phyloP scores from a whole-genome alignment of 2,797 vertebrate genomes.

The Buceros bicornis region DNA sequence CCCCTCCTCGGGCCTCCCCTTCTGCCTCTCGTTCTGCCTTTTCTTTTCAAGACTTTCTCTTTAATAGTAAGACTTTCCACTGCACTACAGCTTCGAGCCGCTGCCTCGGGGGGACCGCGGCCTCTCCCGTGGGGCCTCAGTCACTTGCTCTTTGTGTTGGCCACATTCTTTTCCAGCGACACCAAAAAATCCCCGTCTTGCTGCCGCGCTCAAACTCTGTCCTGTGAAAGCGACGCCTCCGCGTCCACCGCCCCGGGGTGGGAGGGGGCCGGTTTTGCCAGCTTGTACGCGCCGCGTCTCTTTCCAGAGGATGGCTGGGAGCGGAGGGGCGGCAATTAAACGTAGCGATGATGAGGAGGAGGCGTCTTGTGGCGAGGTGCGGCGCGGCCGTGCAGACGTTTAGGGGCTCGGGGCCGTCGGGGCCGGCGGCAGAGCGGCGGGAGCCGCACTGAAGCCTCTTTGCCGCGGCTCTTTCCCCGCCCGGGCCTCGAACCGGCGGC shows the following conservation, averaged over 20 bases:
- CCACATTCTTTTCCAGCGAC: background rate
- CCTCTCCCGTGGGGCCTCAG: background rate
- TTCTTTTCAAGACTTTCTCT: constrained; percentile 21
- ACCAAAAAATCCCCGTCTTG: background rate
- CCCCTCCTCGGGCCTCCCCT: constrained; percentile 5
- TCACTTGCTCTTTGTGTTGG: background rate
- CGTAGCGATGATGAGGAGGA: background rate
- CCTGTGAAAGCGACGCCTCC: background rate
- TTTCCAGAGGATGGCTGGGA: background rate
- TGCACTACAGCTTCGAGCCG: constrained; percentile 28
- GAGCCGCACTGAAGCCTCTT: background rate
- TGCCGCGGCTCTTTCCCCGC: background rate
- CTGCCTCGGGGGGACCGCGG: background rate
- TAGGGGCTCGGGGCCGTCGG: too few species aligned
- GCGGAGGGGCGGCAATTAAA: background rate
- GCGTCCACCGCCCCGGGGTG: background rate
- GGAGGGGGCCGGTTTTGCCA: background rate
- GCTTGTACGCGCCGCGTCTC: background rate
- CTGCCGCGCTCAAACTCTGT: background rate
- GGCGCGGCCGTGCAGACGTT: too few species aligned
- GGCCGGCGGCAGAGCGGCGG: background rate
- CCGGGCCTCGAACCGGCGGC: background rate
- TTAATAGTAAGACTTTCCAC: constrained; percentile 34
- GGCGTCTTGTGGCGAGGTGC: background rate
- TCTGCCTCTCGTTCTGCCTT: background rate